phyloP scores from a whole-genome alignment of 2,113 vertebrate genomes.

The Chroicocephalus ridibundus region DNA sequence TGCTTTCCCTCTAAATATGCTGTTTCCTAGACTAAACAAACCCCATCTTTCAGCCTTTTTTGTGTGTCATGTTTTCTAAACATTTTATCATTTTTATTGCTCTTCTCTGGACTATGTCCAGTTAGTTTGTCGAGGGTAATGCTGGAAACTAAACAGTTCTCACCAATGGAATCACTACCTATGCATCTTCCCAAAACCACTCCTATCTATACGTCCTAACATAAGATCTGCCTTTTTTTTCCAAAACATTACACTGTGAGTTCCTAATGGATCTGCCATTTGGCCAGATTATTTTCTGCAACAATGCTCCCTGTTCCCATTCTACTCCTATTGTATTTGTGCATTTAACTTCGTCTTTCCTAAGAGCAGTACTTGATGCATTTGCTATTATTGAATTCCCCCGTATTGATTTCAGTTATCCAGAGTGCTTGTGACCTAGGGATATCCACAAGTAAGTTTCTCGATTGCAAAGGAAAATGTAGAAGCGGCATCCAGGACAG shows the following conservation, averaged over 20 bases:
- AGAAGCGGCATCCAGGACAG: neutral
- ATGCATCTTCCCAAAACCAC: neutral
- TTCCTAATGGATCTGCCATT: neutral
- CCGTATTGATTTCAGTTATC: neutral
- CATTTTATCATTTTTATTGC: neutral
- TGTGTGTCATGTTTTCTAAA: neutral
- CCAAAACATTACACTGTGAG: neutral
- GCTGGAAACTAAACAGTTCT: neutral
- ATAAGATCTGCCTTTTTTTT: neutral
- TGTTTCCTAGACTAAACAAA: slow-evolving; percentile 20
- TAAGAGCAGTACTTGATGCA: neutral
- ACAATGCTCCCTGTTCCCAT: neutral
- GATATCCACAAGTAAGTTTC: neutral
- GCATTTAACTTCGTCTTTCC: neutral
- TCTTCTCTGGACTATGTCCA: neutral
- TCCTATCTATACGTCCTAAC: neutral
- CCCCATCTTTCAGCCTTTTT: neutral
- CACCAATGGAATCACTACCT: neutral
- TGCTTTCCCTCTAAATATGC: neutral
- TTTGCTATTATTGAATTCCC: neutral
- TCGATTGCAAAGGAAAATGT: neutral
- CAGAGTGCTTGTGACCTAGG: neutral
- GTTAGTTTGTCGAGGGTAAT: neutral
- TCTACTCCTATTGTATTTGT: neutral
- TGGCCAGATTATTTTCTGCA: neutral